A percentile compares a stretch with the other conserved stretches of the same genome.
Conservation (phyloP, 2,797 vertebrate species). For the Ibycter americanus region DNA sequence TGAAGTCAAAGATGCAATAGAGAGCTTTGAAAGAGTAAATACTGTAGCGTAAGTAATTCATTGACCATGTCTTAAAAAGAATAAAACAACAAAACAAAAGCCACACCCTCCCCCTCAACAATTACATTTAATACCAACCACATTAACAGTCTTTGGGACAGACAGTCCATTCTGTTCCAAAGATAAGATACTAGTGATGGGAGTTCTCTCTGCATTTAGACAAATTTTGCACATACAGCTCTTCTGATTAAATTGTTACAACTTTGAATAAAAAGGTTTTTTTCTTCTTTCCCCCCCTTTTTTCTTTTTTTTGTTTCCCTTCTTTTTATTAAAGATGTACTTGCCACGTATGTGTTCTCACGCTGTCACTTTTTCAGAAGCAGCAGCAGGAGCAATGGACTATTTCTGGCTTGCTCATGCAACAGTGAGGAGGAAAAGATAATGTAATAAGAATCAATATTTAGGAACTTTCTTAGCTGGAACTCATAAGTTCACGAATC, state of each 20-base stretch:
- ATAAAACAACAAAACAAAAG: background rate
- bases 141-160: background rate
- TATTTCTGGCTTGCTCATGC: background rate
- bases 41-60: background rate
- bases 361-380: background rate
- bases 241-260: background rate
- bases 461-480: background rate
- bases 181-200: background rate
- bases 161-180: background rate
- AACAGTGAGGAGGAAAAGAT: background rate
- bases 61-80: background rate
- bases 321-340: background rate
- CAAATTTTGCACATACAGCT: background rate
- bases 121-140: background rate
- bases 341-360: background rate
- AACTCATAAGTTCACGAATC: background rate
- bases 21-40: background rate
- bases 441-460: background rate
- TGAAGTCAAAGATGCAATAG: background rate
- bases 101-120: no score
- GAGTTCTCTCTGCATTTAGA: background rate
- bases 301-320: background rate
- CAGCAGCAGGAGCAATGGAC: background rate
- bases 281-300: fast-evolving
- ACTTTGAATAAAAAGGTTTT: background rate